phyloP scores from a whole-genome alignment of 2,113 vertebrate genomes.

The Plestiodon gilberti region DNA sequence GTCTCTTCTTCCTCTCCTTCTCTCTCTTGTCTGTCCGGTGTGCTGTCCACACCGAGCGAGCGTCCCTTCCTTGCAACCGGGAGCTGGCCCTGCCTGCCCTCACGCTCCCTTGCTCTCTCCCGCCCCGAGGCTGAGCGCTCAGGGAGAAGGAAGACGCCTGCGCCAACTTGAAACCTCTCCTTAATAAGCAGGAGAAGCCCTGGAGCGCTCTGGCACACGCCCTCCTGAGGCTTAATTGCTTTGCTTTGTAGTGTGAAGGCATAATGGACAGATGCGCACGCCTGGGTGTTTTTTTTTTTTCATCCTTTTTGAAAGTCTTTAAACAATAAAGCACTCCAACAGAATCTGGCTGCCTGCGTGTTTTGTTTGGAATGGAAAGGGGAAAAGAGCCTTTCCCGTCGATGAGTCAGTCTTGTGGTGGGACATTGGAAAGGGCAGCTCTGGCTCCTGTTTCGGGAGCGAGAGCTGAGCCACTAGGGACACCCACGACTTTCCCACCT shows the following conservation, averaged over 20 bases:
- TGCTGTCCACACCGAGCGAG: conserved; percentile 76
- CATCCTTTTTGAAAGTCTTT: fast-evolving
- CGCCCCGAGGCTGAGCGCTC: fast-evolving
- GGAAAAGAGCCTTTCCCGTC: not conserved
- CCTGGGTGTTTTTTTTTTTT: not conserved
- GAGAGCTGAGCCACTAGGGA: not conserved
- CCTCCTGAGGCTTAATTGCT: not conserved
- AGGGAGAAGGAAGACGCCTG: conserved; percentile 44
- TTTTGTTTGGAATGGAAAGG: conserved; percentile 50
- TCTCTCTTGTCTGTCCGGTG: conserved; percentile 70
- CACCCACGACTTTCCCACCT: not conserved
- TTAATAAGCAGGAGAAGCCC: conserved; percentile 24
- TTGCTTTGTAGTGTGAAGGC: conserved; percentile 41
- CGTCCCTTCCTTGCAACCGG: not conserved
- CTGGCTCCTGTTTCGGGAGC: not conserved
- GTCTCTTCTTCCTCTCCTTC: conserved; percentile 42
- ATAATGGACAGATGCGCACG: conserved; percentile 6
- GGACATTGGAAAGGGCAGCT: not conserved
- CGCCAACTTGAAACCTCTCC: conserved; percentile 21
- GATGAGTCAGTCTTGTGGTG: not conserved
- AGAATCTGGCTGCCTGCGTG: conserved; percentile 64
- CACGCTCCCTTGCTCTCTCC: not conserved
- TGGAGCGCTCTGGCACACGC: not conserved
- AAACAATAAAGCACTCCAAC: conserved; percentile 77
- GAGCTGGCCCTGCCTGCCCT: not conserved